phyloP scores from a whole-genome alignment of 2,797 vertebrate genomes.

The Dendrocincla tyrannina region DNA sequence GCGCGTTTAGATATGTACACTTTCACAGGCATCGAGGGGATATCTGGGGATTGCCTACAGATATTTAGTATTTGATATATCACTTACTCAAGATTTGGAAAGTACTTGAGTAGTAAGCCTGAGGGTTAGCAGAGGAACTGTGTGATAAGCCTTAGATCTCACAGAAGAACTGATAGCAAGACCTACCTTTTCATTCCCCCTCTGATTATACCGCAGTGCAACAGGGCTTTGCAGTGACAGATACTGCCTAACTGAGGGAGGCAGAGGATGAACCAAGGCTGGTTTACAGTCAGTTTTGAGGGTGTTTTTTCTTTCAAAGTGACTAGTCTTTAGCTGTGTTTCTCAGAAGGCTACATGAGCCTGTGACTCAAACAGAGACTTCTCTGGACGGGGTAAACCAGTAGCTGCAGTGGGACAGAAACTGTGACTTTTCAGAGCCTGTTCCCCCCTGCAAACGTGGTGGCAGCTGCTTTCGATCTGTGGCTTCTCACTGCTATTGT shows the following conservation, averaged over 20 bases:
- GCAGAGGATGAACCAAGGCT: not conserved
- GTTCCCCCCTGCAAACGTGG: not conserved
- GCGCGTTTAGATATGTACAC: not conserved
- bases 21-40: not conserved
- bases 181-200: not conserved
- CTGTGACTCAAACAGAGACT: slow-evolving; percentile 32
- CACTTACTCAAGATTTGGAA: slow-evolving; percentile 32
- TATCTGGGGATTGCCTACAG: slow-evolving; percentile 38
- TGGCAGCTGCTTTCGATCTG: slow-evolving; percentile 56
- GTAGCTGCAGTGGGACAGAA: slow-evolving; percentile 46
- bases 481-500: slow-evolving; percentile 50
- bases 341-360: slow-evolving; percentile 20
- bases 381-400: not conserved
- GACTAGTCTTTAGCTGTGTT: not conserved
- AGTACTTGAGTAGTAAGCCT: slow-evolving; percentile 49
- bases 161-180: slow-evolving; percentile 20
- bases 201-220: not conserved
- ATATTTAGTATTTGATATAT: slow-evolving; percentile 55
- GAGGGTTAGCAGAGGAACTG: slow-evolving; percentile 38
- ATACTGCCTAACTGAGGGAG: not conserved
- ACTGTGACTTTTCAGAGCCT: not conserved
- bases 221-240: not conserved
- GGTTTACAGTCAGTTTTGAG: not conserved
- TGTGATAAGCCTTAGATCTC: slow-evolving; percentile 50
- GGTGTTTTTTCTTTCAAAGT: not conserved